Base-by-base conservation (phyloP, 2,113 vertebrate species). In the Microcebus lehilahytsara region DNA sequence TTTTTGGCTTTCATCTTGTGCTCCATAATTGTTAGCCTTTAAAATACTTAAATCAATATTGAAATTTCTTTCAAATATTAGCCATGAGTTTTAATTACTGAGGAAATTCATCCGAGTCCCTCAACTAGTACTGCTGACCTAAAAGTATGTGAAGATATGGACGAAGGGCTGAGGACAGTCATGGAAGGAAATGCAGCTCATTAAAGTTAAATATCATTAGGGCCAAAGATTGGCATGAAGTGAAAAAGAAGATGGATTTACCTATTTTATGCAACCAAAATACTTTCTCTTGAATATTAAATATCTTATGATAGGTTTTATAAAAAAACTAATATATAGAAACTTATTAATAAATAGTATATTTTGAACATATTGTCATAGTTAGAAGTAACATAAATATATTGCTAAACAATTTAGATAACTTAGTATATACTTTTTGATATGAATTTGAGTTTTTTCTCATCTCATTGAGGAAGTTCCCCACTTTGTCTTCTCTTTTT, bases 1-100 rank as follows among this genome's bases (percentile, higher is more conserved):
- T n/a, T n/a, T 83, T 51, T 83, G 42, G 51, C 37, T 96, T 95
- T 96, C 40, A 40, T 93, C 79, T 66, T 84, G 32, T 83, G 69
- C 6, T 95, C 17, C 51, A 13, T 84, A 83, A 93, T 67, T 71
- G 14, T 77, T 90, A 69, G 51, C 25, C 37, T 96, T 95, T 58
- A 46, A 94, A 89, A 79, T 94, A 49, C 42, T 42, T 95, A 91
- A 93, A 95, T 66, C 66, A 87, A 91, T 87, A 86, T 80, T 93
- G 32, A 85, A 81, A 86, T 64, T 93, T 80, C 49, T 71, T 62
- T 95, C 84, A 95, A 85, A 75, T 74, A 40, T 81, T 94, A 81
- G 49, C 12, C 56, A 51, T 64, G 53, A 88, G 20, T 49, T 62
- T 32, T 67, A 86, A 81, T 49, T 79, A 27, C 58, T 20, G 12